Conservation (phyloP, 1,140 invertebrate species). For the Rhyzopertha dominica region DNA sequence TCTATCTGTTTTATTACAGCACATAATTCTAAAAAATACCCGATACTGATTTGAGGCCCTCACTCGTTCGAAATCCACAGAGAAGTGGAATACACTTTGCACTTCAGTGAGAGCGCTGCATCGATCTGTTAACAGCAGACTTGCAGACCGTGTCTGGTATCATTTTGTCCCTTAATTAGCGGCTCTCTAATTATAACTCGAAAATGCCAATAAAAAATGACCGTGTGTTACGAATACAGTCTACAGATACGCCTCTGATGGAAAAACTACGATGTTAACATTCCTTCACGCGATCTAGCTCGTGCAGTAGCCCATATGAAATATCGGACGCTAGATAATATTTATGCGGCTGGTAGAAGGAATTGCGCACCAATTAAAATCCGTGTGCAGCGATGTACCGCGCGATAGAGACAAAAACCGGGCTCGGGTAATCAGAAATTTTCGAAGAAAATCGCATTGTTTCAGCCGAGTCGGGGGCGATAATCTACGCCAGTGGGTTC, state of each 20-base stretch:
- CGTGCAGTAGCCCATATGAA: constrained; percentile 11
- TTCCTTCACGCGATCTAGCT: constrained; percentile 15
- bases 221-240: constrained; percentile 17
- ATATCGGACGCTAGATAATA: background rate
- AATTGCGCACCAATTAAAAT: background rate
- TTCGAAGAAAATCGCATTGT: background rate
- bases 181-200: no score
- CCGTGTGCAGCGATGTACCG: background rate
- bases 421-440: no score
- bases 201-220: constrained; percentile 19
- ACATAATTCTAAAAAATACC: no score
- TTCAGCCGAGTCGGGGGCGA: background rate
- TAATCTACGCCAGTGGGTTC: background rate
- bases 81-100: no score
- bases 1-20: no score
- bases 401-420: no score
- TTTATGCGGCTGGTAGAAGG: background rate
- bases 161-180: no score
- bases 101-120: no score
- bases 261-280: constrained; percentile 18
- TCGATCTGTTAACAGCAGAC: no score
- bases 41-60: no score
- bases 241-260: constrained; percentile 15
- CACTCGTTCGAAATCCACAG: no score
- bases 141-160: no score